A percentile compares a stretch with the other conserved stretches of the same genome.
phyloP scores from a whole-genome alignment of 2,888 invertebrate species.

The Andrena flavipes region DNA sequence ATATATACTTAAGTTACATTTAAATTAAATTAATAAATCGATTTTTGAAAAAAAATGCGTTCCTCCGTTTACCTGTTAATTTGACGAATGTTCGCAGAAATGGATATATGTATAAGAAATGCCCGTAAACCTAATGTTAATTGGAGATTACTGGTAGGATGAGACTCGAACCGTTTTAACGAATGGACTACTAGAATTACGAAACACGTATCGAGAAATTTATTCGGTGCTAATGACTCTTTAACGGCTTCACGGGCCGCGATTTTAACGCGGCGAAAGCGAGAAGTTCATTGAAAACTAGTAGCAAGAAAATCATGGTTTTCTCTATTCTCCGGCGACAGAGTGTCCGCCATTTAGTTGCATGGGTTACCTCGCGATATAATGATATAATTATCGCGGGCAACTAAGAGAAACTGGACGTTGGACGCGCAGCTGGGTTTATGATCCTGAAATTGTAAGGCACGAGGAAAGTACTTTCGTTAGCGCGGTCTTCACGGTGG shows the following conservation, averaged over 20 bases:
- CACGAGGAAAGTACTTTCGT: slow-evolving; percentile 46
- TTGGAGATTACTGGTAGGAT: neutral
- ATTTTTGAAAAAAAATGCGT: no score
- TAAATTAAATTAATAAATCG: no score
- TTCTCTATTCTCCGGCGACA: slow-evolving; percentile 36
- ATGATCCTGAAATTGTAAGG: slow-evolving; percentile 57
- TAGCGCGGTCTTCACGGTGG: slow-evolving; percentile 43
- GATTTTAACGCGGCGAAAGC: slow-evolving; percentile 36
- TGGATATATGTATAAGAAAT: no score
- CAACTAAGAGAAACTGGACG: slow-evolving; percentile 48
- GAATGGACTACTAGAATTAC: neutral
- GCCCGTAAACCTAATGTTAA: no score
- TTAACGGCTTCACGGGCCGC: slow-evolving; percentile 31
- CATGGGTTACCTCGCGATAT: slow-evolving; percentile 13
- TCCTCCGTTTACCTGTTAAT: no score
- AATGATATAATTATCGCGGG: slow-evolving; percentile 49
- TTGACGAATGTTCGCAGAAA: no score
- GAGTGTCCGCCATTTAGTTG: slow-evolving; percentile 19
- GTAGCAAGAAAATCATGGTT: slow-evolving; percentile 30
- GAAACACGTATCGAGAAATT: slow-evolving; percentile 18
- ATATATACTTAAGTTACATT: no score
- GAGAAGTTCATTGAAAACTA: slow-evolving; percentile 18
- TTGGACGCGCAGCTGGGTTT: slow-evolving; percentile 42
- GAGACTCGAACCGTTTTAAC: neutral
- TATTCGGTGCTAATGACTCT: slow-evolving; percentile 27